Base-by-base conservation (phyloP, 2,113 vertebrate species). In the Ailurus styani region DNA sequence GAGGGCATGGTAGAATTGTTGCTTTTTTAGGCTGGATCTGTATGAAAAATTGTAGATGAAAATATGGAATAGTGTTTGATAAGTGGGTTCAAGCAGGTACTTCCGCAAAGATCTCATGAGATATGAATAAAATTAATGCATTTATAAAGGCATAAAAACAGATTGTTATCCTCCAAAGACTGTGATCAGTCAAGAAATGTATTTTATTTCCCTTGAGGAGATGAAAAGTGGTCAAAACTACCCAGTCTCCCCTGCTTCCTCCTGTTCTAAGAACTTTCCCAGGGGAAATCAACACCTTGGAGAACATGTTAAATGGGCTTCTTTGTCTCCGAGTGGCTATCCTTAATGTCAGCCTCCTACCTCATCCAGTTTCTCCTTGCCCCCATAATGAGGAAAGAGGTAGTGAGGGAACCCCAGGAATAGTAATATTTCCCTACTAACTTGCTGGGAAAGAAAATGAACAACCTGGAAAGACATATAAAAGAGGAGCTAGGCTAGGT, bases 31-130 rank as follows among this genome's bases (percentile, higher is more conserved):
- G 27, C 37, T 88, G n/a, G 11, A 14, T 42, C 6, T 10, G n/a
- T 75, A 82, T 20, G 21, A 95, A 84, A 85, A 87, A 60, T 54
- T 54, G 52, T 83, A 75, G 45, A 66, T 85, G 23, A 96, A 98
- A 93, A 84, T 52, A 72, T 31, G n/a, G 34, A 15, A 73, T 90
- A 79, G 57, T n/a, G 40, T 84, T 57, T 68, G 37, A 34, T 4
- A n/a, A 20, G 13, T 66, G 40, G 47, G 27, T 81, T 15, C 15
- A 91, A 60, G 20, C 6, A 37, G 27, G 37, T 87, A 73, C 17
- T 29, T 70, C 21, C 88, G 29, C n/a, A 15, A 83, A 91, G 14
- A 47, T 77, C 54, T 82, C 4, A 73, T 92, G 21, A 87, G 54
- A 52, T 55, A 11, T 42, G 52, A 81, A 64, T 54, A 92, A 96